Evolutionary conservation across 2,797 vertebrate species (phyloP).

Genomic region (Heterohyrax brucei): DNA sequence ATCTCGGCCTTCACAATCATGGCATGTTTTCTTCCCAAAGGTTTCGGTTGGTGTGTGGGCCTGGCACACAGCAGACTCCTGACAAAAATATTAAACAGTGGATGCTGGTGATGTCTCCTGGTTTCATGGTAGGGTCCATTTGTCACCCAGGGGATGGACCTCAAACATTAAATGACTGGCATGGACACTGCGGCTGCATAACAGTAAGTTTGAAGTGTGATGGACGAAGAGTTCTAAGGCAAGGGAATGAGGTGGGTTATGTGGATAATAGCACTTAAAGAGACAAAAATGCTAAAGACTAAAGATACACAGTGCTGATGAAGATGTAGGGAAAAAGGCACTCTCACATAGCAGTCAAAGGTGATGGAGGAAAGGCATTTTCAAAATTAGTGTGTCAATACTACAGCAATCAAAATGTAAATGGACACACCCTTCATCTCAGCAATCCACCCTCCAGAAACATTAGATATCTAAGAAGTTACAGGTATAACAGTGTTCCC

Average conservation of each 20-base stretch:
- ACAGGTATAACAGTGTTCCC: background rate
- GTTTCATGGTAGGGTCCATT: constrained; percentile 54
- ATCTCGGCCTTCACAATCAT: constrained; percentile 81
- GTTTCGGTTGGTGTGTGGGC: constrained; percentile 68
- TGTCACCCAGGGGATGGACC: constrained; percentile 42
- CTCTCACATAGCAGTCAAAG: fast-evolving
- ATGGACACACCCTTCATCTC: background rate
- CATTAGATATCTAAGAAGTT: background rate
- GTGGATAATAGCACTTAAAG: background rate
- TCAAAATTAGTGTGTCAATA: background rate
- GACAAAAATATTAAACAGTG: constrained; percentile 82
- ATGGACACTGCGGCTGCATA: background rate
- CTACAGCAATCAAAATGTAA: constrained; percentile 17
- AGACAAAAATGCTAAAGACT: background rate
- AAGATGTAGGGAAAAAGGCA: background rate
- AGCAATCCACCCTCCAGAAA: background rate
- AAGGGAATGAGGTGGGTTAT: background rate
- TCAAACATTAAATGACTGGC: background rate
- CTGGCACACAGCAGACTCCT: constrained; percentile 73
- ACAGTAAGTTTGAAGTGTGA: background rate
- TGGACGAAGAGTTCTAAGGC: background rate
- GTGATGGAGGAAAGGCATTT: background rate
- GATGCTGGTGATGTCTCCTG: constrained; percentile 42
- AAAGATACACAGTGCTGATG: background rate
- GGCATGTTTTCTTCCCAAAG: constrained; percentile 77